phyloP scores from a whole-genome alignment of 2,888 invertebrate genomes.

The Cheilosia variabilis region DNA sequence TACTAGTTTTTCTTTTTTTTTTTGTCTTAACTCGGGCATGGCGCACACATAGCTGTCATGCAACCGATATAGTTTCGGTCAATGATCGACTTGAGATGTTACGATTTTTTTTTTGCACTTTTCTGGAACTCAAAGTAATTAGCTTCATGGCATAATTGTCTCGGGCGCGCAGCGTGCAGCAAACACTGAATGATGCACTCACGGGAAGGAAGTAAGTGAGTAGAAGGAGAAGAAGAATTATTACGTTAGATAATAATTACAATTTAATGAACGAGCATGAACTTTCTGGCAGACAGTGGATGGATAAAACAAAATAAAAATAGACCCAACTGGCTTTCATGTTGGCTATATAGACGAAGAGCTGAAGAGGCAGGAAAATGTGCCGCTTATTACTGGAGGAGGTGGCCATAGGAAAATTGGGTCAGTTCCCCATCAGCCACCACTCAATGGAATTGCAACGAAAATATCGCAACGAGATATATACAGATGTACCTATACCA shows the following conservation, averaged over 20 bases:
- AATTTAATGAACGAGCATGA: slow-evolving; percentile 78
- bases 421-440: slow-evolving; percentile 53
- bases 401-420: slow-evolving; percentile 67
- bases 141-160: slow-evolving; percentile 74
- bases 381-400: slow-evolving; percentile 59
- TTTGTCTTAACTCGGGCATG: slow-evolving; percentile 44
- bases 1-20: slow-evolving; percentile 45
- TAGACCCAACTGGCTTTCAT: slow-evolving; percentile 2
- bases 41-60: slow-evolving; percentile 72
- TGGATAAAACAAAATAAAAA: slow-evolving; percentile 16
- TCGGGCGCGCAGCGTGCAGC: slow-evolving; percentile 54
- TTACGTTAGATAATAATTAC: slow-evolving; percentile 76
- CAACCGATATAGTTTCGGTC: slow-evolving; percentile 76
- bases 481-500: slow-evolving; percentile 5
- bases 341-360: not conserved
- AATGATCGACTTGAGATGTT: slow-evolving; percentile 71
- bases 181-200: slow-evolving; percentile 66
- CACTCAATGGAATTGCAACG: slow-evolving; percentile 53
- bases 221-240: slow-evolving; percentile 59
- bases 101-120: slow-evolving; percentile 3
- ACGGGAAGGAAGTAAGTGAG: slow-evolving; percentile 65
- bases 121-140: slow-evolving; percentile 64
- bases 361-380: slow-evolving; percentile 17
- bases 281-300: slow-evolving; percentile 70
- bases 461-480: slow-evolving; percentile 10